Conservation (phyloP, 1,140 invertebrate species). For the Bombus sibiricus region DNA sequence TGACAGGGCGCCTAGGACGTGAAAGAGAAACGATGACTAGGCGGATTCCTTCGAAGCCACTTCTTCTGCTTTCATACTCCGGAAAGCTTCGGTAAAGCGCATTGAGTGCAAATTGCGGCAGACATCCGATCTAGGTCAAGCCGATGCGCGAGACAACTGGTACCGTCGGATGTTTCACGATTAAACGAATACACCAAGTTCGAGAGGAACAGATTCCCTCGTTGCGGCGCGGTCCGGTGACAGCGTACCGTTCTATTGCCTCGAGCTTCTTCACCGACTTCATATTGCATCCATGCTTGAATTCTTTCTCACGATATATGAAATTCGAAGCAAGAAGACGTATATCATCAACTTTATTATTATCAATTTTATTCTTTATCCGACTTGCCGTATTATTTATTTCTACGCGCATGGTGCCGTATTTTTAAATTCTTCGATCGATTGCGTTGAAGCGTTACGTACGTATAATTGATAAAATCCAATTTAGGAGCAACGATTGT, state of each 20-base stretch:
- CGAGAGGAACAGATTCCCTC: background rate
- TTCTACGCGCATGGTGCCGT: background rate
- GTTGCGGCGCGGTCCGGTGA: background rate
- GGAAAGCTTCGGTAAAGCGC: slow-evolving; percentile 28
- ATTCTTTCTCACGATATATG: background rate
- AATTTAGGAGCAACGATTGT: background rate
- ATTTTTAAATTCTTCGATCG: too few relatives aligned
- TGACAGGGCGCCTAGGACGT: background rate
- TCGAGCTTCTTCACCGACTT: background rate
- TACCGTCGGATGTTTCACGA: slow-evolving; percentile 46
- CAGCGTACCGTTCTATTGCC: background rate
- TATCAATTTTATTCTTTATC: background rate
- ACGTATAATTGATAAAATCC: background rate
- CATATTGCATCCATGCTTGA: slow-evolving; percentile 1
- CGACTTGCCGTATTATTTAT: background rate
- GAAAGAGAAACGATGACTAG: background rate
- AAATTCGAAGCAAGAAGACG: background rate
- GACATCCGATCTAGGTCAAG: slow-evolving; percentile 65
- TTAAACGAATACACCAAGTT: slow-evolving; percentile 59
- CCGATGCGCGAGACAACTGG: slow-evolving; percentile 48
- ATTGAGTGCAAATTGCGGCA: slow-evolving; percentile 63
- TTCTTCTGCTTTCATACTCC: slow-evolving; percentile 25
- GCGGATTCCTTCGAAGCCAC: slow-evolving; percentile 10
- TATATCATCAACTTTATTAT: background rate
- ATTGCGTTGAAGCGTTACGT: background rate